Conservation (phyloP, 2,888 invertebrate species). For the Drosophila ezoana region DNA sequence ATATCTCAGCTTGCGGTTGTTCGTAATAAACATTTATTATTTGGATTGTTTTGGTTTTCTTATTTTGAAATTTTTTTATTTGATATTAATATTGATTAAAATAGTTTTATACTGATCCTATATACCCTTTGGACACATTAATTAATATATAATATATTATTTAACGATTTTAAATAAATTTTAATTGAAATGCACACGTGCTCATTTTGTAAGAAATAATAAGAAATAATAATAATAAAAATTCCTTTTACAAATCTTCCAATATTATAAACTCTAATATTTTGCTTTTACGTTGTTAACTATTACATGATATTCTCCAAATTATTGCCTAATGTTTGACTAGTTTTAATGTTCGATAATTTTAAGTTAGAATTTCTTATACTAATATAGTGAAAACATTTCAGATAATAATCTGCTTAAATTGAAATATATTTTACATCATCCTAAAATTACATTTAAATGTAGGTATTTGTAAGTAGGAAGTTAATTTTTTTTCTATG, state of each 20-base stretch:
- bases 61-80: too few relatives aligned
- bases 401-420: constrained; percentile 33
- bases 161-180: constrained; percentile 44
- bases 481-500: constrained; percentile 7
- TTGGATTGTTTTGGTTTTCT: too few relatives aligned
- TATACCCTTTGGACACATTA: constrained; percentile 22
- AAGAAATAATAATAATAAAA: too few relatives aligned
- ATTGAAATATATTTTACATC: constrained; percentile 30
- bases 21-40: too few relatives aligned
- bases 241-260: constrained; percentile 28
- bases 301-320: constrained; percentile 44
- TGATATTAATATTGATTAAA: not conserved
- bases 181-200: constrained; percentile 67
- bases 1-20: too few relatives aligned
- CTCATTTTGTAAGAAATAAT: constrained; percentile 63
- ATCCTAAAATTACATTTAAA: constrained; percentile 45
- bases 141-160: constrained; percentile 33
- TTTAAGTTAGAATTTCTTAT: constrained; percentile 73
- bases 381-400: constrained; percentile 52
- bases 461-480: constrained; percentile 11
- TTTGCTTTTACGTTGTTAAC: constrained; percentile 35
- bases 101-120: constrained; percentile 30
- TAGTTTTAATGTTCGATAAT: not conserved
- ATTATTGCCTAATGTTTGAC: constrained; percentile 19
- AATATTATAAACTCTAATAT: constrained; percentile 38